Conservation (phyloP, 2,888 invertebrate genomes). For the Monochamus alternatus region DNA sequence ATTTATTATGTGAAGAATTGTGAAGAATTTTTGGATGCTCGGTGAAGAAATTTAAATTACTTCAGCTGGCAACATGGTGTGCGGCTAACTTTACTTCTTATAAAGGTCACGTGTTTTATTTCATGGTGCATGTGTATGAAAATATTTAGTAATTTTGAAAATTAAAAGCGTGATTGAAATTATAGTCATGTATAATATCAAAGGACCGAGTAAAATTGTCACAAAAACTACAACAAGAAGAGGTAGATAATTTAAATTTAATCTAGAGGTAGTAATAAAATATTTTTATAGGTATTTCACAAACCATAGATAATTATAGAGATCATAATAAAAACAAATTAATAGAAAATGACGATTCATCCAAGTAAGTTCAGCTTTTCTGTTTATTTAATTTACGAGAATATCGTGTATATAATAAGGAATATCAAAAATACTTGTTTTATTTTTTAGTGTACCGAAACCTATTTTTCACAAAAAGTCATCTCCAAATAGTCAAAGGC, state of each 20-base stretch:
- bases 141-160: constrained; percentile 30
- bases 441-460: constrained; percentile 79
- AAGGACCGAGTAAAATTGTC: constrained; percentile 91
- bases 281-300: constrained; percentile 78
- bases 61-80: too few relatives aligned
- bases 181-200: constrained; percentile 85
- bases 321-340: constrained; percentile 81
- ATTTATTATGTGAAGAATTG: too few relatives aligned
- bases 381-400: too few relatives aligned
- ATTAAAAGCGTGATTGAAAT: constrained; percentile 8
- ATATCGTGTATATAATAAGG: too few relatives aligned
- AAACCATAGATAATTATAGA: constrained; percentile 86
- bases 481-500: constrained; percentile 72
- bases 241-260: constrained; percentile 55
- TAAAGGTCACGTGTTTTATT: constrained; percentile 23
- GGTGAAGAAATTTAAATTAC: too few relatives aligned
- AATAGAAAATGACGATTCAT: constrained; percentile 78
- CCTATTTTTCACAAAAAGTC: constrained; percentile 82
- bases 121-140: neutral
- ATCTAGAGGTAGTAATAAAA: neutral
- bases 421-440: constrained; percentile 14
- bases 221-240: constrained; percentile 89
- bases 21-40: too few relatives aligned
- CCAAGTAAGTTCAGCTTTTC: constrained; percentile 73
- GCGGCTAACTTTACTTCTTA: constrained; percentile 20